A percentile compares a stretch with the other conserved stretches of the same genome.
These are phyloP conservation scores for Eurois occulta DNA, from an alignment of 2,888 invertebrate genomes.

Conservation along the genomic window DNA sequence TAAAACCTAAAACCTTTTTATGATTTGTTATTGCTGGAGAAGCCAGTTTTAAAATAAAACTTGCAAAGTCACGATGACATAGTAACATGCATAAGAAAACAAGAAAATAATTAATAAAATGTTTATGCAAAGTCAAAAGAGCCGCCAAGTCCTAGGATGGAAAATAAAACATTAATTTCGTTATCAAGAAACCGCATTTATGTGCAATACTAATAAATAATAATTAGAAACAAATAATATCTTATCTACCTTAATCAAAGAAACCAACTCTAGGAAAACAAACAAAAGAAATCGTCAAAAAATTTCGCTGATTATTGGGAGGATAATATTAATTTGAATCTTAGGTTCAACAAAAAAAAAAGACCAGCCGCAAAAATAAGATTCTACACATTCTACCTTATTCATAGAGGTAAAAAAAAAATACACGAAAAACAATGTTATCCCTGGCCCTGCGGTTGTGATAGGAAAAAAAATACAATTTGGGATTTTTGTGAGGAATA, in stretches of 20 bases:
- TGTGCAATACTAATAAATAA: not conserved
- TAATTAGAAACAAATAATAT: not conserved
- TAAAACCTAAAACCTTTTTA: not conserved
- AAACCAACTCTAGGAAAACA: not conserved
- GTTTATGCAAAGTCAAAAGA: constrained; percentile 1
- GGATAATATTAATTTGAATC: not conserved
- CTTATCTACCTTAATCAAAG: not conserved
- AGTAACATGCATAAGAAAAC: not conserved
- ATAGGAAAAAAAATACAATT: not conserved
- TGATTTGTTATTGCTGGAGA: not conserved
- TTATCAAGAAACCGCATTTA: not conserved
- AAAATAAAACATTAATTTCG: not conserved
- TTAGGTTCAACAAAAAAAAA: not conserved
- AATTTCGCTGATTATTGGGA: not conserved
- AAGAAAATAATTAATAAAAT: not conserved
- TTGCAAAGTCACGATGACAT: constrained; percentile 18
- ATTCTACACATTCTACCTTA: not conserved
- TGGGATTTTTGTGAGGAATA: not conserved
- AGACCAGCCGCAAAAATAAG: not conserved
- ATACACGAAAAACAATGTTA: not conserved
- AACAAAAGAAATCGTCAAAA: not conserved
- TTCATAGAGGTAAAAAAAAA: not conserved
- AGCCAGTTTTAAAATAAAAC: constrained; percentile 2
- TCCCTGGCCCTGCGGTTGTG: not conserved
- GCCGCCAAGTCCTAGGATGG: not conserved